Evolutionary conservation across 2,888 invertebrate species (phyloP).

Genomic region (Eilema sororculum): DNA sequence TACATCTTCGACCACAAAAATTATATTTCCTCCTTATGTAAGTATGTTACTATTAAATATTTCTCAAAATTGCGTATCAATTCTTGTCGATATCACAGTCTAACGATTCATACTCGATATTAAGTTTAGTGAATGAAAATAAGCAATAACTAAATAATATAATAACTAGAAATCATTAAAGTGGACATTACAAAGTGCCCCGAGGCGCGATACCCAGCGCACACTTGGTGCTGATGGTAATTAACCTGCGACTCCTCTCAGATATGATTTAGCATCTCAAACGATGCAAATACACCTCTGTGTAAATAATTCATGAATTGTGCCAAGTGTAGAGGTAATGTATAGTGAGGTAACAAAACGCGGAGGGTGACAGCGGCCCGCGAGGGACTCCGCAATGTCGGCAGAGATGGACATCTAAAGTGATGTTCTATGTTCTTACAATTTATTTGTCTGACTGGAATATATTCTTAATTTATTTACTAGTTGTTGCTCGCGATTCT

Average conservation of each 20-base stretch:
- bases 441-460: too few relatives aligned
- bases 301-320: neutral
- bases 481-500: too few relatives aligned
- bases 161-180: neutral
- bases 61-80: too few relatives aligned
- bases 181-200: neutral
- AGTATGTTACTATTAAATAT: too few relatives aligned
- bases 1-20: too few relatives aligned
- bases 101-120: too few relatives aligned
- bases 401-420: neutral
- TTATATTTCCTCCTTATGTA: too few relatives aligned
- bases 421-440: too few relatives aligned
- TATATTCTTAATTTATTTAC: too few relatives aligned
- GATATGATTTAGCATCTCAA: constrained; percentile 9
- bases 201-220: neutral
- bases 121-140: too few relatives aligned
- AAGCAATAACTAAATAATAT: neutral
- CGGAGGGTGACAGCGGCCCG: neutral
- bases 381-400: neutral
- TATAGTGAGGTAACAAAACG: neutral
- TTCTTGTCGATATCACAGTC: too few relatives aligned
- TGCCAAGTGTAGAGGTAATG: neutral
- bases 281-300: neutral
- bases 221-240: neutral
- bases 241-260: neutral